Percentiles rank a stretch among this genome's conserved stretches.
Conservation (phyloP, 2,888 invertebrate genomes). For the Hemaris fuciformis region DNA sequence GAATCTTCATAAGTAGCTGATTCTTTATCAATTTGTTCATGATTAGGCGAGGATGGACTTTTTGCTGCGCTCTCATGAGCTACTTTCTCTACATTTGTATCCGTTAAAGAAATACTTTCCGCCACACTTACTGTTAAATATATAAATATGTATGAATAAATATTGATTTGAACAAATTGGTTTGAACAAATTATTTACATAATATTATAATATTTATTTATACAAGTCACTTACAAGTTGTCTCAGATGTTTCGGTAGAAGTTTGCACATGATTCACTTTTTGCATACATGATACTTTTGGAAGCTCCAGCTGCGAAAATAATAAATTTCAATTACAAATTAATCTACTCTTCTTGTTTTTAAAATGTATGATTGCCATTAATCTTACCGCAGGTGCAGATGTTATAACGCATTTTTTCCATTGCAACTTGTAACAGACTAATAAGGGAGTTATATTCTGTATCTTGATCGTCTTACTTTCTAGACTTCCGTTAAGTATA, state of each 20-base stretch:
- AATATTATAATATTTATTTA: neutral
- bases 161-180: no score
- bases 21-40: constrained; percentile 21
- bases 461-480: constrained; percentile 65
- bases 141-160: neutral
- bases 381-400: constrained; percentile 39
- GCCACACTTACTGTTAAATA: constrained; percentile 30
- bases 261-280: constrained; percentile 25
- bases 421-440: constrained; percentile 65
- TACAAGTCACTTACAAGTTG: constrained; percentile 29
- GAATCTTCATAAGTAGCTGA: constrained; percentile 26
- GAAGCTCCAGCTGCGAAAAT: constrained; percentile 27
- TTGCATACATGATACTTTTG: constrained; percentile 25
- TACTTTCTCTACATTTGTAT: constrained; percentile 29
- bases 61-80: constrained; percentile 22
- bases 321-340: neutral
- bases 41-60: constrained; percentile 14
- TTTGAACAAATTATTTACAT: neutral
- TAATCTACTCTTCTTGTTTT: no score
- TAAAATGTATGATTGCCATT: no score
- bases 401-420: constrained; percentile 57
- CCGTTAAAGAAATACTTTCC: constrained; percentile 24
- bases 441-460: constrained; percentile 67
- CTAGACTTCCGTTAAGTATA: constrained; percentile 66
- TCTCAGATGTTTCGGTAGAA: constrained; percentile 33